Percentiles rank a stretch among this genome's conserved stretches.
Conservation (phyloP, 2,113 vertebrate species). For the Struthio camelus region DNA sequence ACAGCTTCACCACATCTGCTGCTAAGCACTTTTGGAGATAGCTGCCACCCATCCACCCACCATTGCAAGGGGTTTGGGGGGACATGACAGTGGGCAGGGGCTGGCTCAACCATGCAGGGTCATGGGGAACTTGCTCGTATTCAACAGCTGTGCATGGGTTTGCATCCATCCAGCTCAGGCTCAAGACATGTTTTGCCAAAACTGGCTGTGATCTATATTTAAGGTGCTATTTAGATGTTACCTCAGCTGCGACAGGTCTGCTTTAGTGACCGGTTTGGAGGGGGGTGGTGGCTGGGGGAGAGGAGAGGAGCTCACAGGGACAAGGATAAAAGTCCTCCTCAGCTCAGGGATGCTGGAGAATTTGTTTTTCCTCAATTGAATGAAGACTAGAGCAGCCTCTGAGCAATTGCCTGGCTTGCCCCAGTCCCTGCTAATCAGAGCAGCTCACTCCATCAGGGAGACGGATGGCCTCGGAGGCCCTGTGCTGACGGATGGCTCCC, state of each 20-base stretch:
- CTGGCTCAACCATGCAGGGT: neutral
- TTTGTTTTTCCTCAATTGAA: neutral
- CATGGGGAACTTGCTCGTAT: neutral
- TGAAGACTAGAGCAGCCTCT: neutral
- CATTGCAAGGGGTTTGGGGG: neutral
- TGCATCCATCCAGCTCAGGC: neutral
- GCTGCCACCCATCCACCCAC: neutral
- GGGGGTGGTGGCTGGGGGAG: neutral
- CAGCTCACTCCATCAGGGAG: neutral
- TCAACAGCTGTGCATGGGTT: neutral
- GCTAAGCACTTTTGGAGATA: neutral
- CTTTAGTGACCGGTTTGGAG: neutral
- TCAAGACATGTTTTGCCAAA: neutral
- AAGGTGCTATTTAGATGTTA: neutral
- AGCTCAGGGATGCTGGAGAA: neutral
- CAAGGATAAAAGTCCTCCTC: neutral
- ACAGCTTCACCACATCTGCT: neutral
- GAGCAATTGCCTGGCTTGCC: neutral
- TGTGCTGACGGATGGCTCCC: neutral
- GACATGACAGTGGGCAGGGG: rapidly evolving
- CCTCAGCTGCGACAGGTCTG: neutral
- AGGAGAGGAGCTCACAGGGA: neutral
- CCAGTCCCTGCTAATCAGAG: neutral
- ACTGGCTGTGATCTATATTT: neutral
- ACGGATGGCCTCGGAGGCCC: neutral